Conservation (phyloP, 2,113 vertebrate genomes). For the Xenopus tropicalis region UCB_Xtro_10.0 CM004443.2:209475501-209476000, state of each 20-base stretch:
- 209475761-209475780: neutral
- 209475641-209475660: neutral
- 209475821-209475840: too few species aligned
- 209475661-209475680: neutral
- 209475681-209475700: slow-evolving; percentile 2
- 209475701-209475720: neutral
- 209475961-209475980: too few species aligned
- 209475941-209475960: too few species aligned
- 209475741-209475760: neutral
- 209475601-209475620: neutral
- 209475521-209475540: slow-evolving; percentile 30
- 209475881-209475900: too few species aligned
- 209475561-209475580: neutral
- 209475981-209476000: too few species aligned
- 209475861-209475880: too few species aligned
- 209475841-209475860: too few species aligned
- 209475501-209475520: slow-evolving; percentile 33
- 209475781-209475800: neutral
- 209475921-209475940: too few species aligned
- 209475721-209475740: neutral
- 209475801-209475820: neutral
- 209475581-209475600: neutral
- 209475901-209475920: too few species aligned
- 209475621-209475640: slow-evolving; percentile 6
- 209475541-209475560: slow-evolving; percentile 9